A percentile compares a stretch with the other conserved stretches of the same genome.
These are phyloP conservation scores for Heliconius hermathena DNA, from an alignment of 1,140 invertebrate species.

Conservation along the genomic window DNA sequence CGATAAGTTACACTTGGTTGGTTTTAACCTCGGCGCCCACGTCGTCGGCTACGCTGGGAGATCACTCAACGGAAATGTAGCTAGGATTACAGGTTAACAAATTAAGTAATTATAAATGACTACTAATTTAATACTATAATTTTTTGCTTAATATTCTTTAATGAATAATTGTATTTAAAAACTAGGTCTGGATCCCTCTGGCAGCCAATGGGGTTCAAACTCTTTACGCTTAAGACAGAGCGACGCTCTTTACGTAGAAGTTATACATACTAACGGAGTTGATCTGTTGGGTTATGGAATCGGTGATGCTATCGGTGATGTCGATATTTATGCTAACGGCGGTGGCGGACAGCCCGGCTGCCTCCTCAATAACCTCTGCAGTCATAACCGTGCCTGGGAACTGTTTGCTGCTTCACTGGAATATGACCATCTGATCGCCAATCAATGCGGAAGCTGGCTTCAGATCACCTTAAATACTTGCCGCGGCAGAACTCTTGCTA, in stretches of 20 bases:
- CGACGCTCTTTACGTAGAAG: constrained; percentile 64
- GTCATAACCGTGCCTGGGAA: constrained; percentile 62
- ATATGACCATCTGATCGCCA: constrained; percentile 40
- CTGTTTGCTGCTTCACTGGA: constrained; percentile 53
- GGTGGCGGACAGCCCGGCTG: constrained; percentile 88
- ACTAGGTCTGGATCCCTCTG: constrained; percentile 59
- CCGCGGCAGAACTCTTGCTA: constrained; percentile 34
- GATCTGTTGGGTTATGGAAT: constrained; percentile 51
- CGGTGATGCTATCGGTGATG: constrained; percentile 71
- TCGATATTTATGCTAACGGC: constrained; percentile 90
- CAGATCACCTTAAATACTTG: constrained; percentile 52
- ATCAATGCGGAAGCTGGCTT: constrained; percentile 42
- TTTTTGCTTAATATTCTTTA: too few species aligned
- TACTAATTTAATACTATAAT: too few species aligned
- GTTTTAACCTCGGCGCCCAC: constrained; percentile 91
- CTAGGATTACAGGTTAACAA: constrained; percentile 76
- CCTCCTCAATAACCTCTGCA: constrained; percentile 45
- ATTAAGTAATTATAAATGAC: too few species aligned
- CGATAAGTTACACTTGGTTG: constrained; percentile 86
- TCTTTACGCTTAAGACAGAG: constrained; percentile 38
- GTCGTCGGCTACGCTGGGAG: constrained; percentile 92
- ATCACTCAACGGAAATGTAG: constrained; percentile 77
- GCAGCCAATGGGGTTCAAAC: constrained; percentile 45
- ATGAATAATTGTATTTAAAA: neutral
- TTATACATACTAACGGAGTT: constrained; percentile 62